These are phyloP conservation scores for Phenacoccus solenopsis DNA, from an alignment of 1,140 invertebrate genomes.

Conservation along the genomic window DNA sequence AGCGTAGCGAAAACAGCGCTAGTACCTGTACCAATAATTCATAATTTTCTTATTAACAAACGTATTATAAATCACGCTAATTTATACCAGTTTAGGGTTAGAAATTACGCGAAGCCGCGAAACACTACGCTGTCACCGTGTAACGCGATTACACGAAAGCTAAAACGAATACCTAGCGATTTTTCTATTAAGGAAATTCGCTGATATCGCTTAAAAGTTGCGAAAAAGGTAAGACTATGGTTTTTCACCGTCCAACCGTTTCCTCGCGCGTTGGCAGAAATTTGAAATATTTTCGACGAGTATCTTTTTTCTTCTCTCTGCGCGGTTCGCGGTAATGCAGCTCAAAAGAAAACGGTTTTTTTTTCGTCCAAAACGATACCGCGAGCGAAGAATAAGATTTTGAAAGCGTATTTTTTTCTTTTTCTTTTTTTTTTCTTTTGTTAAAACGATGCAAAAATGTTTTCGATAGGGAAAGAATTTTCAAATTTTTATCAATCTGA, in stretches of 20 bases:
- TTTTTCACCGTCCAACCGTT: background rate
- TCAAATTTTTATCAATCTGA: background rate
- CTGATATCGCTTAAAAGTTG: background rate
- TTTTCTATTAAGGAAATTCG: background rate
- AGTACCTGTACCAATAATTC: background rate
- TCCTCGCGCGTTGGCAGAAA: background rate
- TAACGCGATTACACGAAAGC: too few species aligned
- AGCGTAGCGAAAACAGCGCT: too few species aligned
- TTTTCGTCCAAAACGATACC: background rate
- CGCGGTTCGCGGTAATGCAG: too few species aligned
- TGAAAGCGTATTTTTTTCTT: background rate
- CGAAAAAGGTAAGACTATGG: background rate
- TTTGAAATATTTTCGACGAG: background rate
- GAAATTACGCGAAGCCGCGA: too few species aligned
- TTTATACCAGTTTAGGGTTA: background rate
- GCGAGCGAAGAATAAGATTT: background rate
- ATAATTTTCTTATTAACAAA: constrained; percentile 4
- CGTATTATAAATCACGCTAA: background rate
- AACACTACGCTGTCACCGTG: too few species aligned
- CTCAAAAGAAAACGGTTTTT: background rate
- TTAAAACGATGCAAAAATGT: background rate
- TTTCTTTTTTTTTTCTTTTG: too few species aligned
- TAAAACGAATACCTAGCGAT: too few species aligned
- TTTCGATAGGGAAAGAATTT: background rate
- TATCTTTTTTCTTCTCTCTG: background rate